phyloP scores from a whole-genome alignment of 92 coral and sea anemone species.

The Nematostella vectensis region DNA sequence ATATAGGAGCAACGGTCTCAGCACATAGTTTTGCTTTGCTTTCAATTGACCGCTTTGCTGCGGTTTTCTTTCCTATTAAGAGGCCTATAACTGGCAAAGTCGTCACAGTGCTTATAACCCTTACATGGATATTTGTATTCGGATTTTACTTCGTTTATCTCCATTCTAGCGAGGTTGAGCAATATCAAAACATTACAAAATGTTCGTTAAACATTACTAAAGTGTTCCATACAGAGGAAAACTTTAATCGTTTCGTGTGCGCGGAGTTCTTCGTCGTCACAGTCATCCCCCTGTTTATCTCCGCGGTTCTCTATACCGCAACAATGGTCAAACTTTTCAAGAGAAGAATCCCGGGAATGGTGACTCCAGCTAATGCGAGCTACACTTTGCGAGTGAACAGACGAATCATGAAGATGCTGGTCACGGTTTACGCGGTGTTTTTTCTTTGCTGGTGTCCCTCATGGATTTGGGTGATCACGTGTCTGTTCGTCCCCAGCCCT shows the following conservation, averaged over 20 bases:
- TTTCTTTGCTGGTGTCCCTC: slow-evolving; percentile 29
- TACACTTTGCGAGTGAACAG: slow-evolving; percentile 19
- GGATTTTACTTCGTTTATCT: slow-evolving; percentile 21
- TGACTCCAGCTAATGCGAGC: neutral
- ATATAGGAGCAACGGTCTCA: slow-evolving; percentile 17
- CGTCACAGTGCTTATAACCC: slow-evolving; percentile 18
- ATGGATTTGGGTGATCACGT: slow-evolving; percentile 23
- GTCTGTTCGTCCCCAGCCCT: neutral
- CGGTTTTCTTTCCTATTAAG: slow-evolving; percentile 35
- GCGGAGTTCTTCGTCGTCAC: slow-evolving; percentile 19
- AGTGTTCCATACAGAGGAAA: slow-evolving; percentile 2
- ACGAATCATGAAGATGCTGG: slow-evolving; percentile 27
- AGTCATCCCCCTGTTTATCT: slow-evolving; percentile 12
- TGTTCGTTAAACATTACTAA: slow-evolving; percentile 13
- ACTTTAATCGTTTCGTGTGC: slow-evolving; percentile 13
- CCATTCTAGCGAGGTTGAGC: neutral
- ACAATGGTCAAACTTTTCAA: slow-evolving; percentile 20
- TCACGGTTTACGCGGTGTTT: slow-evolving; percentile 13
- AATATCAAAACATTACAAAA: slow-evolving; percentile 1
- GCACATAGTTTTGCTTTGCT: slow-evolving; percentile 28
- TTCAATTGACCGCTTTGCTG: slow-evolving; percentile 37
- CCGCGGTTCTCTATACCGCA: slow-evolving; percentile 25
- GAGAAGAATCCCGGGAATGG: slow-evolving; percentile 17
- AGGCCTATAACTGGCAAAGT: slow-evolving; percentile 20
- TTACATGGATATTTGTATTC: slow-evolving; percentile 21